Base-by-base conservation (phyloP, 2,797 vertebrate species). In the Schizopygopsis pylzovi region DNA sequence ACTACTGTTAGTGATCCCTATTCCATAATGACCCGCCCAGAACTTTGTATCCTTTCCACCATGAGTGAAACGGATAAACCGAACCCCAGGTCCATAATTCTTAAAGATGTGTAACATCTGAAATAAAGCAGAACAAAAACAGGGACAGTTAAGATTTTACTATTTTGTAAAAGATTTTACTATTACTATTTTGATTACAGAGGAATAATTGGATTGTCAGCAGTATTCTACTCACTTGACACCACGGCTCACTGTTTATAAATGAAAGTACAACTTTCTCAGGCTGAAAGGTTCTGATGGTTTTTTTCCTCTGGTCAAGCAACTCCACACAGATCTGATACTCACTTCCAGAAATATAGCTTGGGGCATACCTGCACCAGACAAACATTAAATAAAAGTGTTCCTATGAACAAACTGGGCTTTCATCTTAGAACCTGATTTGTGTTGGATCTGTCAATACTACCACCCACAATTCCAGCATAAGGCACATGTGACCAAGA, bases 21-120 rank as follows among this genome's bases (percentile, higher is more conserved):
- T 90, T 3, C 98, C 98, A 0, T 97, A 99, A 97, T 97, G 98
- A 4, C 97, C 98, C 0, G 94, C 94, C 98, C 97, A 99, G 91
- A 1, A 97, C 89, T 97, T 95, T 0, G 94, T 96, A 91, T 99
- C 97, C 2, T 92, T 81, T 67, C 98, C 98, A 7, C 98, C 97
- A 0, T 99, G 98, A 37, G 90, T 90, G 22, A 99, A 99, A n/a
- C 49, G 85, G 89, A 99, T 88, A 83, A 95, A 92, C 43, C 97
- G 96, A 75, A 97, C 97, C 0, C 98, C 97, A 0, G 90, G 87
- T 41, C 96, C 96, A 49, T 98, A 99, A 83, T 96, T 90, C 4
- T 84, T 93, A 91, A 99, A 98, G 1, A 97, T 95, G 77, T 98
- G 91, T 11, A 91, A 96, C 16, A 96, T 93, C 89, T 89, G 56